Percentiles rank a stretch among this genome's conserved stretches.
Conservation (phyloP, 2,797 vertebrate species). For the Gymnothorax javanicus region DNA sequence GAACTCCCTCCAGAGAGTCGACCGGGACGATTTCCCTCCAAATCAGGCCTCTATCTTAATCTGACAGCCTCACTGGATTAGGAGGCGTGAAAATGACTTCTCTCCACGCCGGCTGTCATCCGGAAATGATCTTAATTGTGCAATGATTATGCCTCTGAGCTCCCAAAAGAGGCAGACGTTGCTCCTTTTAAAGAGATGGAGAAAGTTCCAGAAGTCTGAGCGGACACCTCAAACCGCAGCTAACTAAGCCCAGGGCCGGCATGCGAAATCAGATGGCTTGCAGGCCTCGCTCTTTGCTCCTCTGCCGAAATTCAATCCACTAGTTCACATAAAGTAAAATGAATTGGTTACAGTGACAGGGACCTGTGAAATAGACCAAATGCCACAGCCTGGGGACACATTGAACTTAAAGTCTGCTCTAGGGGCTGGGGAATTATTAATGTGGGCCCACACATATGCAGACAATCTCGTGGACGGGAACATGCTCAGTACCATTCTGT, state of each 20-base stretch:
- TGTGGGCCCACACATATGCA: conserved; percentile 26
- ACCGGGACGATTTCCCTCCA: conserved; percentile 77
- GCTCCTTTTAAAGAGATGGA: conserved; percentile 55
- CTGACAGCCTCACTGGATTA: conserved; percentile 83
- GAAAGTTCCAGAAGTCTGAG: conserved; percentile 35
- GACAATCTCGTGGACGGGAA: conserved; percentile 25
- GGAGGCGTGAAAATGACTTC: conserved; percentile 81
- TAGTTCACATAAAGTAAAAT: conserved; percentile 22
- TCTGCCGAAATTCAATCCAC: conserved; percentile 13
- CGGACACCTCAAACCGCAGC: conserved; percentile 26
- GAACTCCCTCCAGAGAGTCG: conserved; percentile 73
- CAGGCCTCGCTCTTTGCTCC: not conserved
- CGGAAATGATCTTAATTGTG: conserved; percentile 86
- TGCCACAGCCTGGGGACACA: not conserved
- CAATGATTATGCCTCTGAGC: conserved; percentile 82
- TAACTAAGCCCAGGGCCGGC: not conserved
- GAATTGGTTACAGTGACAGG: conserved; percentile 17
- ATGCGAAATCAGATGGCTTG: too few relatives aligned
- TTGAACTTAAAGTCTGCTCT: conserved; percentile 26
- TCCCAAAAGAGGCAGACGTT: conserved; percentile 63
- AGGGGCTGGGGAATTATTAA: conserved; percentile 17
- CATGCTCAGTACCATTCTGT: conserved; percentile 9
- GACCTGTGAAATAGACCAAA: conserved; percentile 11
- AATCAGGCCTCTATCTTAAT: conserved; percentile 85
- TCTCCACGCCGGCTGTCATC: conserved; percentile 79